These are phyloP conservation scores for Zophobas atratus DNA, from an alignment of 1,140 invertebrate species.

Conservation along the genomic window DNA sequence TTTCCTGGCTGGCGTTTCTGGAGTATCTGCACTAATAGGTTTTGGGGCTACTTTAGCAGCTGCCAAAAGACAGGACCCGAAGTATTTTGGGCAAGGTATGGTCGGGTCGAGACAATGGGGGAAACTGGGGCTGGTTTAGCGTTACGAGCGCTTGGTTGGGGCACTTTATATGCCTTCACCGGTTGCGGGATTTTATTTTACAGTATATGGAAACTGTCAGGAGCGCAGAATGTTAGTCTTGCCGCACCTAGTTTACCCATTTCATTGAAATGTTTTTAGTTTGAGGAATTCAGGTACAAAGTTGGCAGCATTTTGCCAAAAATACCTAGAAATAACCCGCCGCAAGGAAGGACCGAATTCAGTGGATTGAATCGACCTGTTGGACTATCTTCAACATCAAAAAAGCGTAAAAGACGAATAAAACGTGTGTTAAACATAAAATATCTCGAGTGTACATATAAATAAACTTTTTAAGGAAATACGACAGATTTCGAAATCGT, in stretches of 20 bases:
- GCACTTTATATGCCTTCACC: conserved; percentile 87
- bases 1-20: conserved; percentile 84
- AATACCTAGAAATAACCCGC: conserved; percentile 86
- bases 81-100: conserved; percentile 84
- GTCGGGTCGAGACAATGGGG: conserved; percentile 75
- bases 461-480: conserved; percentile 3
- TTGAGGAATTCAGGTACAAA: conserved; percentile 81
- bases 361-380: conserved; percentile 84
- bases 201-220: conserved; percentile 90
- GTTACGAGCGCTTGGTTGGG: conserved; percentile 87
- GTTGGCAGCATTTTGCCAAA: conserved; percentile 81
- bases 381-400: conserved; percentile 80
- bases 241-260: not conserved
- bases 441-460: conserved; percentile 5
- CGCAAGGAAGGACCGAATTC: conserved; percentile 89
- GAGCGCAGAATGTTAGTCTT: conserved; percentile 80
- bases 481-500: not conserved
- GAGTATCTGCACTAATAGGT: conserved; percentile 85
- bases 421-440: not conserved
- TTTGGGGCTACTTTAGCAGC: conserved; percentile 85
- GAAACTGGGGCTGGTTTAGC: conserved; percentile 87
- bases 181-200: conserved; percentile 88
- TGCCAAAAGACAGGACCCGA: conserved; percentile 85
- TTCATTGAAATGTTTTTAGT: conserved; percentile 67
- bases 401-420: conserved; percentile 65